Evolutionary conservation across 2,797 vertebrate genomes (phyloP), one percentile per base, ranked within the genome.

Genomic region (Liparis tanakae): DNA sequence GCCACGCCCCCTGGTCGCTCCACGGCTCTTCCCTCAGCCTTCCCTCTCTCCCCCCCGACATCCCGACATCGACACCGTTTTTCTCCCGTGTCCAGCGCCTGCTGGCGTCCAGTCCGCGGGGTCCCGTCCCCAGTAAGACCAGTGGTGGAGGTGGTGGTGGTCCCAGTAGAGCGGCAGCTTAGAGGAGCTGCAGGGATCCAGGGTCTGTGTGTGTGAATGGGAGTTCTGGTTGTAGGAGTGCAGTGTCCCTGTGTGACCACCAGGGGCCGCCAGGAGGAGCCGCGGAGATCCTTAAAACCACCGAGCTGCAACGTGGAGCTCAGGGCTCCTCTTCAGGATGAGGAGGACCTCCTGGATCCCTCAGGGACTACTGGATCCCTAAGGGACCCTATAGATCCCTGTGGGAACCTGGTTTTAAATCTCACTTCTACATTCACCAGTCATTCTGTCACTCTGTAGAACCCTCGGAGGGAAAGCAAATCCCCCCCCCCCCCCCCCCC

Each of bases 191-290:
- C 33, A 15, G 56, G 58, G 30, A 48, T 73, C 43, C 66, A 83
- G 90, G 91, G 78, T 88, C 89, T 83, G 71, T 48, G 84, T 91
- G 89, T 78, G 67, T 86, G 88, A 83, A 86, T 82, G 90, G 90
- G 83, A 88, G 89, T 90, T 87, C 90, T 86, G 90, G 91, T 90
- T 90, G 64, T 53, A 50, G 3, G 30, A 15, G 22, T 72, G 65
- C 54, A 74, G 67, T 80, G 36, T 2, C 36, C 3, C 1, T 15
- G 0, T 6, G 3, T 34, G 44, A 14, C 85, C 91, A 87, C 82
- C 64, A 89, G 90, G 80, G 72, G 85, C 62, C 86, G 58, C 77
- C 69, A 80, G 46, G 37, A 2, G 12, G 17, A 80, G 50, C 43
- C 13, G 22, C n/a, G 7, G 66, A 43, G 37, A 22, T 67, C 41